These are phyloP conservation scores for Labroides dimidiatus DNA, from an alignment of 2,797 vertebrate genomes.

Conservation along the genomic window DNA sequence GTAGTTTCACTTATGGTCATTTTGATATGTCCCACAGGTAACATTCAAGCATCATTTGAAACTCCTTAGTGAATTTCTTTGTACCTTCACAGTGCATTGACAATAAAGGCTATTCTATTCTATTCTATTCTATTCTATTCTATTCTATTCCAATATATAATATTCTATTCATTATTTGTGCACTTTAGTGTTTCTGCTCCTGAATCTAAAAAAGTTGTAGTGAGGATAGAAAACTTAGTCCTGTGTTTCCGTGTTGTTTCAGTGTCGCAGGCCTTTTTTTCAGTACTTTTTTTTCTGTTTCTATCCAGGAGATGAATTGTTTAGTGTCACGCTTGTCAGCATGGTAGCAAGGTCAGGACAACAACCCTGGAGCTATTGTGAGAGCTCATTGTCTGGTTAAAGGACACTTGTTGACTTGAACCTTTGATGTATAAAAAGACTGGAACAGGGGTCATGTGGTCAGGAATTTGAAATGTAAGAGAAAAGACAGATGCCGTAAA, in stretches of 20 bases:
- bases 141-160: too few species aligned
- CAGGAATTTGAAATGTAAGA: background rate
- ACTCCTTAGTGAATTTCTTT: background rate
- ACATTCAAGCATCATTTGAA: background rate
- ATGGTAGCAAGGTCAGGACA: conserved; percentile 41
- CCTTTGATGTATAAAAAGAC: conserved; percentile 34
- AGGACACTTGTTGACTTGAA: conserved; percentile 42
- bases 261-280: background rate
- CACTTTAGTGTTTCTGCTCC: background rate
- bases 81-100: too few species aligned
- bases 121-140: too few species aligned
- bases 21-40: too few species aligned
- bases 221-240: background rate
- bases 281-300: conserved; percentile 1
- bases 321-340: conserved; percentile 29
- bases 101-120: too few species aligned
- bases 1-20: too few species aligned
- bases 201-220: background rate
- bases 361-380: conserved; percentile 45
- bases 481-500: conserved; percentile 8
- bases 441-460: conserved; percentile 26
- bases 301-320: conserved; percentile 5
- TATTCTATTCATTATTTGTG: background rate
- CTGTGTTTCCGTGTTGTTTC: background rate
- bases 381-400: conserved; percentile 46